Percentiles rank a stretch among this genome's conserved stretches.
phyloP scores from a whole-genome alignment of 2,888 invertebrate genomes.

The Lepidocyrtoides sp. region DNA sequence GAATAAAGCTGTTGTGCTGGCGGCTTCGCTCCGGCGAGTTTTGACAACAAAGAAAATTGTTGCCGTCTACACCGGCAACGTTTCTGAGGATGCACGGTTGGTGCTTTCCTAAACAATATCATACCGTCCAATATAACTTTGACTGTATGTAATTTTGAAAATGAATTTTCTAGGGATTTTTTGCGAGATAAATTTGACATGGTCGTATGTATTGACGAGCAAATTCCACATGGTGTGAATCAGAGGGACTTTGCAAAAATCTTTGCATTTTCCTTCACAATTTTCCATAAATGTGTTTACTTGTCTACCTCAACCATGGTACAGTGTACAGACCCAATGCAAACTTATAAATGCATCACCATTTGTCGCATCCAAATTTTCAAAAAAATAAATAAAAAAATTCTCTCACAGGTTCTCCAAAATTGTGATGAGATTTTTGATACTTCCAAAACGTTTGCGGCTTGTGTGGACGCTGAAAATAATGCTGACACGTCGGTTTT shows the following conservation, averaged over 20 bases:
- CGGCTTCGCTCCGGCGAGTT: constrained; percentile 12
- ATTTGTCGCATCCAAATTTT: neutral
- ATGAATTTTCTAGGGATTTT: too few species aligned
- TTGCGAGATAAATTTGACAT: constrained; percentile 51
- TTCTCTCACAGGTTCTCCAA: constrained; percentile 51
- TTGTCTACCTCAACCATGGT: constrained; percentile 64
- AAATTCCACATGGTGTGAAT: neutral
- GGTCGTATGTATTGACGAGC: constrained; percentile 19
- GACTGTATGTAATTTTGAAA: too few species aligned
- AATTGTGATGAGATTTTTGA: constrained; percentile 68
- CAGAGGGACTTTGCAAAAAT: constrained; percentile 48
- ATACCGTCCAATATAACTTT: too few species aligned
- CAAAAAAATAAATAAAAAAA: neutral
- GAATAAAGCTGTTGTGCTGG: constrained; percentile 30
- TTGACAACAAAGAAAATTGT: constrained; percentile 71
- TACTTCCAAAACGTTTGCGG: neutral
- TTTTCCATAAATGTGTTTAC: constrained; percentile 66
- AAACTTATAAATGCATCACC: neutral
- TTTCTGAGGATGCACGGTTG: constrained; percentile 61
- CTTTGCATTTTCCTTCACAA: constrained; percentile 54
- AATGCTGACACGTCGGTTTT: constrained; percentile 51
- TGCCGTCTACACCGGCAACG: constrained; percentile 35
- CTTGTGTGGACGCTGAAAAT: neutral
- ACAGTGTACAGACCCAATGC: neutral
- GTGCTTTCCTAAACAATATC: neutral